A percentile compares a stretch with the other conserved stretches of the same genome.
Conservation (phyloP, 2,113 vertebrate genomes). For the Gulo gulo region DNA sequence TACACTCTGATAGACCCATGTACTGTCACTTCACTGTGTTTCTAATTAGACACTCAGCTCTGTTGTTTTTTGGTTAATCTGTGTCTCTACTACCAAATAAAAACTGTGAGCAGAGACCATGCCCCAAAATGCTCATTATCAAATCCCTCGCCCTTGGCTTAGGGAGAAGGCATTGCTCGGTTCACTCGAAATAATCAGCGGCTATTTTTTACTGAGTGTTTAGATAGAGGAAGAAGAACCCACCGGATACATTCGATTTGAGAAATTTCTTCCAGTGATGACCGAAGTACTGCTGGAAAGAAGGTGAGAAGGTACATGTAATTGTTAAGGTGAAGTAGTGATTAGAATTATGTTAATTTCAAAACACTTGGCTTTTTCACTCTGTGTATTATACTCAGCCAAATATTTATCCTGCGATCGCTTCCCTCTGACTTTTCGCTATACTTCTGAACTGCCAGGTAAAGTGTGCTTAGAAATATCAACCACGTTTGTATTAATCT, state of each 20-base stretch:
- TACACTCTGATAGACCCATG: not conserved
- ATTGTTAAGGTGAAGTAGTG: conserved; percentile 11
- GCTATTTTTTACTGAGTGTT: conserved; percentile 58
- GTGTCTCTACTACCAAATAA: not conserved
- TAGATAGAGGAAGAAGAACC: conserved; percentile 94
- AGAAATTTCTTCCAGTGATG: conserved; percentile 94
- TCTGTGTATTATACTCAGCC: not conserved
- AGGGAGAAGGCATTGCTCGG: not conserved
- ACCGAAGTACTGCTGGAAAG: conserved; percentile 87
- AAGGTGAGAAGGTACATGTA: conserved; percentile 83
- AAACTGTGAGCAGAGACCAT: not conserved
- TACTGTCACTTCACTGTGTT: not conserved
- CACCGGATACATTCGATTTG: conserved; percentile 86
- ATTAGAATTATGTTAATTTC: not conserved
- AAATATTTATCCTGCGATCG: not conserved
- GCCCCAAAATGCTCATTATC: not conserved
- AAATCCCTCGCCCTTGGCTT: not conserved
- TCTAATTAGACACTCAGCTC: not conserved
- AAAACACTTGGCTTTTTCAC: not conserved
- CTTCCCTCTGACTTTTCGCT: not conserved
- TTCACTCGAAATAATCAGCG: not conserved
- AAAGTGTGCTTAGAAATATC: not conserved
- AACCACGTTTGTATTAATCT: not conserved
- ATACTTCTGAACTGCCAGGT: not conserved
- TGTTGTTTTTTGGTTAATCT: not conserved